Base-by-base conservation (phyloP, 2,797 vertebrate species). In the Syngnathus acus region DNA sequence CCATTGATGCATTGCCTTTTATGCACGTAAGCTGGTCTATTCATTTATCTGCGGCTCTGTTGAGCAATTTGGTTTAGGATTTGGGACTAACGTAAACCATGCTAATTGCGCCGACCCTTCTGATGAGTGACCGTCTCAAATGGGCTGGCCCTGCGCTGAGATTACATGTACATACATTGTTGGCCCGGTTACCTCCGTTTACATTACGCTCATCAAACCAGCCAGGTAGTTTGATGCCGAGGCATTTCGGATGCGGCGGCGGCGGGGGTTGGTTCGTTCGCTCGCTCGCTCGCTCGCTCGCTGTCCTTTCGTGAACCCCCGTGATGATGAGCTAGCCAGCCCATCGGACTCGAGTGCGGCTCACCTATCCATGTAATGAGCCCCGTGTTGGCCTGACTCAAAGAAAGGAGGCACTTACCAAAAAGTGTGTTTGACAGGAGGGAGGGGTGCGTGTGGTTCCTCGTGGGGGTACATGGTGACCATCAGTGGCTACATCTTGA, bases 401-500 rank as follows among this genome's bases (percentile, higher is more conserved):
- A 87, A 74, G 78, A 86, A 86, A 82, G 78, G 79, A 86, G 79
- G 80, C 68, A 76, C 79, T 86, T 84, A 82, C 79, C 76, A 86
- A 88, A 88, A 88, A 88, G 81, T 78, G 77, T 90, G 86, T 92
- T 92, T 91, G 90, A 90, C 90, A 91, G 87, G 78, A 79, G 76
- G 79, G 78, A 74, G 76, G 69, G 69, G 69, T 38, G 62, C 9
- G 76, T 14, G 53, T 21, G 48, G 75, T 77, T 64, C 21, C 16
- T 48, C 9, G 40, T 72, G 74, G 82, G 71, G 78, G 86, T 83
- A 86, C 88, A 91, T 89, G 89, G 83, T 86, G 88, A 90, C 86
- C 86, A 86, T 90, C 87, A 87, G 92, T 85, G 84, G 83, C 90
- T 92, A 93, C 95, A 96, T 98, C 94, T 98, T 98, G 95, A 92